Evolutionary conservation across 2,797 vertebrate species (phyloP), one percentile per base, ranked within the genome.

Genomic region (Nannoperca obscura): DNA sequence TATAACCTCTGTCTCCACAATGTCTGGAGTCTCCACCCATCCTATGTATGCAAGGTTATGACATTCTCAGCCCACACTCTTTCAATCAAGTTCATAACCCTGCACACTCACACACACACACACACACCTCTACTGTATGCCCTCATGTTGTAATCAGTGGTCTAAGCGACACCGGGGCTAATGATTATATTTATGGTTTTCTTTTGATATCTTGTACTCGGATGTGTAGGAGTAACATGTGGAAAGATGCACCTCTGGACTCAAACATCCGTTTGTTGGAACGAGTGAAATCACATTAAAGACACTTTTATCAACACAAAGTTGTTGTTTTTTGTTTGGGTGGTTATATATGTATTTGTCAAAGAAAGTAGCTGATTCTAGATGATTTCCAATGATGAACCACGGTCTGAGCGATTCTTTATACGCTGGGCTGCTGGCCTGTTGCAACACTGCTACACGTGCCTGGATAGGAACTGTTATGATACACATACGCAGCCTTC

Each of bases 21-120:
- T 90, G 93, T 94, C 93, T 94, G 85, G 74, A 76, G 77, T 76
- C 92, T 91, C 90, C 92, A 90, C 93, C 92, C 90, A 81, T 83
- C 77, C 47, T 87, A 75, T 90, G 87, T 82, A 85, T 89, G 60
- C 70, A 91, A 89, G 74, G 86, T 88, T 89, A 83, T 89, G 86
- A 89, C 87, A 83, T 75, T 87, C 68, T 84, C 80, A 85, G 59
- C 88, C 87, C 84, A 89, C 88, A 79, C 76, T 70, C 79, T 73
- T 87, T 86, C 82, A 88, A 76, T 88, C 68, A 83, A 74, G 64
- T 50, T 58, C 74, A 71, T 81, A 82, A 82, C 72, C 67, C 62
- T 57, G 42, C 65, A 64, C 61, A 55, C 71, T 69, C 77, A 71
- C 78, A 62, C 71, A 38, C 59, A 55, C 60, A 44, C 62, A 62